phyloP scores from a whole-genome alignment of 2,888 invertebrate species.

The Phorcus lineatus region DNA sequence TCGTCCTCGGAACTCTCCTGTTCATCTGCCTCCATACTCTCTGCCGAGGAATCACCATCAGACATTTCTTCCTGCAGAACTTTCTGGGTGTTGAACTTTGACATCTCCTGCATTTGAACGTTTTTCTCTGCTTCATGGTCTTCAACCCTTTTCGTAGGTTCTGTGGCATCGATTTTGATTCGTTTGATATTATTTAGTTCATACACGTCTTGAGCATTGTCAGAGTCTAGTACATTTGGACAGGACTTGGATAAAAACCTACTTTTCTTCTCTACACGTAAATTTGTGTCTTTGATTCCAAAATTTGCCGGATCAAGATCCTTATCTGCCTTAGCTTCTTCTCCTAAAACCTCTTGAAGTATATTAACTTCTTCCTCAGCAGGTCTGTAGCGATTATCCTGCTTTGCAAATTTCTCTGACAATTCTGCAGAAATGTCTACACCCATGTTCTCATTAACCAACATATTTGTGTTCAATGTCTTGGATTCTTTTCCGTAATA shows the following conservation, averaged over 20 bases:
- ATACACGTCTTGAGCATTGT: constrained; percentile 36
- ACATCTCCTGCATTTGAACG: constrained; percentile 66
- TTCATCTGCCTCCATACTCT: constrained; percentile 45
- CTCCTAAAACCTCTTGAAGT: constrained; percentile 45
- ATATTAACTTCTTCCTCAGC: constrained; percentile 77
- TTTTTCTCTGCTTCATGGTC: constrained; percentile 57
- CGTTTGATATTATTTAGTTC: constrained; percentile 55
- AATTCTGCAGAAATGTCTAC: constrained; percentile 78
- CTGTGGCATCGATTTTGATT: constrained; percentile 57
- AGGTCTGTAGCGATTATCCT: constrained; percentile 73
- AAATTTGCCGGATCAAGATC: background rate
- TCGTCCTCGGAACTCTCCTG: constrained; percentile 48
- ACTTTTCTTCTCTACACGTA: constrained; percentile 68
- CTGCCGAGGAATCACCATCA: constrained; percentile 28
- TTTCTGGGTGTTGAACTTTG: constrained; percentile 63
- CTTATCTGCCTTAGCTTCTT: constrained; percentile 39
- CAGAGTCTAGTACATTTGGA: constrained; percentile 31
- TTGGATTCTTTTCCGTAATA: constrained; percentile 79
- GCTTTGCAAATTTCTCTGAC: constrained; percentile 79
- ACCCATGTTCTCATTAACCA: constrained; percentile 71
- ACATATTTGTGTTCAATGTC: constrained; percentile 80
- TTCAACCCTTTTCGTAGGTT: constrained; percentile 16
- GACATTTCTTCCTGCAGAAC: constrained; percentile 44
- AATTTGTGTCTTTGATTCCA: constrained; percentile 78
- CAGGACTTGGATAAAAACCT: constrained; percentile 42